Evolutionary conservation across 2,888 invertebrate genomes (phyloP), one percentile per base, ranked within the genome.

Genomic region (Cactoblastis cactorum): DNA sequence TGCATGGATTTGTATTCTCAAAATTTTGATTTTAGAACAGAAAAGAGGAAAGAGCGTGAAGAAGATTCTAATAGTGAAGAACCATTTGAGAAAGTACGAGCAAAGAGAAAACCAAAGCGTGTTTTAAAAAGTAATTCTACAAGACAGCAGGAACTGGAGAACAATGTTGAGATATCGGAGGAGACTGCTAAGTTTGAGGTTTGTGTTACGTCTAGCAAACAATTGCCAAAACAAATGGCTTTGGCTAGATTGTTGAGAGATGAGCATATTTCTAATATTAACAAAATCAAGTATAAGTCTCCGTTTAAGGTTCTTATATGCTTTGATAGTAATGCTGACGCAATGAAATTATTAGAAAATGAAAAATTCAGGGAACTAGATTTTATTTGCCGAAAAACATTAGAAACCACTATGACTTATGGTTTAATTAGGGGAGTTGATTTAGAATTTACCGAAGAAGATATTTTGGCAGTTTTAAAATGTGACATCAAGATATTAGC

Each of bases 401-500:
- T 45, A 14, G 43, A 45, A 14, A 15, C 43, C 6, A 28, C 14
- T 28, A 45, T 28, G 22, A 28, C 15, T 2, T 45, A 45, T 12
- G 43, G 43, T 9, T 15, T 45, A 11, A 45, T 45, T 15, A 45
- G 28, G 3, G 43, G 43, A 6, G 43, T 45, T 11, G 43, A 45
- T 15, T 28, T 45, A 12, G 28, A 45, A 9, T 28, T 45, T 45
- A 28, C 28, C 0, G 43, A 45, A 45, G 15, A 28, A 15, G 43
- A 45, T 15, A 45, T 45, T 28, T 28, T 45, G 11, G 15, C 6
- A 28, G 22, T 28, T 28, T 28, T 15, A 9, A 28, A 45, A 28
- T 14, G 28, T 12, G 28, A 45, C 1, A 28, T 15, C 1, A 32
- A 46, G n/a, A 56, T 54, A 15, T 17, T 52, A 35, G 41, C 52